A percentile compares a stretch with the other conserved stretches of the same genome.
Evolutionary conservation across 2,797 vertebrate species (phyloP).

Genomic region (Naso thynnoides): DNA sequence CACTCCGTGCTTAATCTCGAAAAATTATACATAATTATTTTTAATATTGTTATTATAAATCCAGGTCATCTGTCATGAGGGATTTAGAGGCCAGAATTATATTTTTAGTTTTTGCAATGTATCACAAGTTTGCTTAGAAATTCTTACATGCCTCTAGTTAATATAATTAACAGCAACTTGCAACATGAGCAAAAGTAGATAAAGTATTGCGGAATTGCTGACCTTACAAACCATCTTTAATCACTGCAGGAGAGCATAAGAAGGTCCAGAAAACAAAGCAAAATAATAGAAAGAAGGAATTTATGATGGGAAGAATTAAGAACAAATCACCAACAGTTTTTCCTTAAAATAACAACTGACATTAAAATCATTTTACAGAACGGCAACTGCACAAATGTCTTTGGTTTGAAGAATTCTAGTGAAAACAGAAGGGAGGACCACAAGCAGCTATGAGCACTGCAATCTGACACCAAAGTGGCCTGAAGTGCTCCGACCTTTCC

Average conservation of each 20-base stretch:
- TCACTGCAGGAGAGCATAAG: neutral
- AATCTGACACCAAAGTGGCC: conserved; percentile 1
- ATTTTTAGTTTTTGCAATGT: no score
- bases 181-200: neutral
- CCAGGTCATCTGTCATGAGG: neutral
- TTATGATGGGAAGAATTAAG: neutral
- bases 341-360: neutral
- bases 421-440: neutral
- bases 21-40: no score
- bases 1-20: no score
- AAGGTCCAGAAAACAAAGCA: conserved; percentile 4
- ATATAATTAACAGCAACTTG: neutral
- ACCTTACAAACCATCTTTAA: neutral
- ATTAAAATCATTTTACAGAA: neutral
- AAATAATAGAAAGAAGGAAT: no score
- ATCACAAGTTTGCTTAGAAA: neutral
- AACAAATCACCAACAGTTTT: neutral
- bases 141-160: neutral
- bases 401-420: neutral
- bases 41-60: neutral
- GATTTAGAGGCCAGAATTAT: neutral
- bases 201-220: neutral
- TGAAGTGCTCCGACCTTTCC: conserved; percentile 21
- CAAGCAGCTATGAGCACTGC: neutral
- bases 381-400: no score